Base-by-base conservation (phyloP, 2,888 invertebrate genomes). In the Ophioninae sp. region DNA sequence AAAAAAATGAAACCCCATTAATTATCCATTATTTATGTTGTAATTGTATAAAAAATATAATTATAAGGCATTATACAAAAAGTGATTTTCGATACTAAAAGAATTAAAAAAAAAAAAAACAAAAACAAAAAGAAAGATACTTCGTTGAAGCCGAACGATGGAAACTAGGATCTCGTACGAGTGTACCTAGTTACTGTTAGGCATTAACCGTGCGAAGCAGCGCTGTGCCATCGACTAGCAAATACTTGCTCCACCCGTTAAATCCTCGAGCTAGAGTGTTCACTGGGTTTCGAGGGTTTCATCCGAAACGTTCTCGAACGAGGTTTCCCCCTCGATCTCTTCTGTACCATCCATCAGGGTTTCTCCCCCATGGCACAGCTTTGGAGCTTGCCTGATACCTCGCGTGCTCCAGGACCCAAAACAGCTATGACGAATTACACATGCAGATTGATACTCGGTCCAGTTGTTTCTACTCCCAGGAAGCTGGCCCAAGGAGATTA, bases 361-460 rank as follows among this genome's bases (percentile, higher is more conserved):
- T n/a, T n/a, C 23, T 56, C 10, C 56, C 44, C n/a, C 59, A 62
- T 67, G n/a, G n/a, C 39, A 23, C 50, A 72, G 83, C 78, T 84
- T 84, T 82, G 59, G 30, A 5, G 30, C 73, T 44, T 79, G 37
- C 73, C 79, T 73, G 62, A 10, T 37, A 10, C n/a, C 17, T 77
- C 56, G 74, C 13, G 69, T 64, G 30, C 57, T n/a, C 6, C 8
- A 23, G 13, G 17, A 10, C 21, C 50, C 56, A 56, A 69, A 70
- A 62, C 68, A 82, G 74, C 82, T 81, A 79, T 73, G 70, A 17
- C 67, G 70, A 83, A 86, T 86, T 85, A 86, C 85, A 83, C 85
- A 86, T 86, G 83, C 85, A 86, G 82, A 85, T 86, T 85, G 83
- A 86, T 85, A 86, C 85, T 77, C 85, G 83, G 85, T 85, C 83